Base-by-base conservation (phyloP, 1,140 invertebrate species). In the Physella acuta region DNA sequence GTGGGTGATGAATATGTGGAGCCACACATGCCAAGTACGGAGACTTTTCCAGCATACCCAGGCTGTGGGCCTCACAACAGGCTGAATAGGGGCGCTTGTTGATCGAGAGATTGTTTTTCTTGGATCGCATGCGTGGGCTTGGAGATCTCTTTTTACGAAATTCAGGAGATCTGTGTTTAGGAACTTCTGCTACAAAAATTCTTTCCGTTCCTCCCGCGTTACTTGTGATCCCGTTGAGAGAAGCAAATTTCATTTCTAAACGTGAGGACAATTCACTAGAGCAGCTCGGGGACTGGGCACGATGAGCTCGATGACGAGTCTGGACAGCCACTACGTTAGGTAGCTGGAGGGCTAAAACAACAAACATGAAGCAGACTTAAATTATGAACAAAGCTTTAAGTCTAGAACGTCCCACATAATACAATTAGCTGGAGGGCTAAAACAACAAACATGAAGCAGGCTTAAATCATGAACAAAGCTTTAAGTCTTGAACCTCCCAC, bases 61-160 rank as follows among this genome's bases (percentile, higher is more conserved):
- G 59, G 56, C 76, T 75, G 5, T 28, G 55, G 14, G 73, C 72
- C 30, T 71, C 76, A 16, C 76, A 75, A 26, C 78, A 78, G 1
- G 79, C 79, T 4, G 79, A 81, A 55, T 76, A 79, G n/a, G 80
- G 80, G 31, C 80, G 73, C 31, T 72, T 75, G 64, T 80, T 80
- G 26, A 81, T 75, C 8, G 76, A 70, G 26, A 81, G 58, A 59
- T 64, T 66, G 3, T 68, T 71, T 51, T 71, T 71, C 55, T 75
- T 76, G 39, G 66, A 63, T 34, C 73, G 73, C 28, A 52, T 56
- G 3, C 44, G 51, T 20, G 72, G 73, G 66, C 78, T 79, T 11
- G 58, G 61, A 24, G 66, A 37, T 49, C 51, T 55, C n/a, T 36
- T 30, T 33, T 26, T 26, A 4, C 33, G 36, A 30, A 70, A 73